Percentiles rank a stretch among this genome's conserved stretches.
Conservation (phyloP, 2,113 vertebrate species). For the Onychostruthus taczanowskii region DNA sequence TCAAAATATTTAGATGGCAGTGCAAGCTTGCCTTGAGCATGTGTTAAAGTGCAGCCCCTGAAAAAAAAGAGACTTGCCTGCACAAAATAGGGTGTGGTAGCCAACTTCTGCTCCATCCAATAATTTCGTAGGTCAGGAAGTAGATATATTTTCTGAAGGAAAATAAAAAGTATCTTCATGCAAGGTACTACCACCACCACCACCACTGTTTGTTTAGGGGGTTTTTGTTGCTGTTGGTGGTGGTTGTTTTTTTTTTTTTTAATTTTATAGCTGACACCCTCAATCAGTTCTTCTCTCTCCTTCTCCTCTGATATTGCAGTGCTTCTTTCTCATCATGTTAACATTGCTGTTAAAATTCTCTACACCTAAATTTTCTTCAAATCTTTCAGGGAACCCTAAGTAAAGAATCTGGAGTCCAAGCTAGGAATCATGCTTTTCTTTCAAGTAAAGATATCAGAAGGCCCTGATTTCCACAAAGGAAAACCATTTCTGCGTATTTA, state of each 20-base stretch:
- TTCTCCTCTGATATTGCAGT: background rate
- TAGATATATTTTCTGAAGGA: background rate
- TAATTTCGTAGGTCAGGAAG: background rate
- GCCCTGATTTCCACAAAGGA: background rate
- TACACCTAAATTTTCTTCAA: background rate
- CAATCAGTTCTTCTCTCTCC: background rate
- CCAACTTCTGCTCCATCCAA: background rate
- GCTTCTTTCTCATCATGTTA: background rate
- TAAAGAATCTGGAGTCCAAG: background rate
- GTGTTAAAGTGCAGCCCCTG: background rate
- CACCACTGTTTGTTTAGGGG: background rate
- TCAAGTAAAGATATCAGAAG: background rate
- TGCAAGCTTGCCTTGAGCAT: background rate
- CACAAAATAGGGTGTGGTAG: background rate
- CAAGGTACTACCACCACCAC: background rate
- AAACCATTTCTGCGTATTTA: background rate
- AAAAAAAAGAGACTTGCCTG: background rate
- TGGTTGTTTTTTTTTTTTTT: background rate
- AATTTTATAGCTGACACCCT: background rate
- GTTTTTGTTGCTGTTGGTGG: background rate
- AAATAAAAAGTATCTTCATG: rapidly evolving
- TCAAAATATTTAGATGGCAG: background rate
- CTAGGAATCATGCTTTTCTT: background rate
- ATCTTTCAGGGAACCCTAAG: background rate
- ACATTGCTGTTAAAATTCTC: background rate